Evolutionary conservation across 2,888 invertebrate species (phyloP), one percentile per base, ranked within the genome.

Genomic region (Holacanthella duospinosa): DNA sequence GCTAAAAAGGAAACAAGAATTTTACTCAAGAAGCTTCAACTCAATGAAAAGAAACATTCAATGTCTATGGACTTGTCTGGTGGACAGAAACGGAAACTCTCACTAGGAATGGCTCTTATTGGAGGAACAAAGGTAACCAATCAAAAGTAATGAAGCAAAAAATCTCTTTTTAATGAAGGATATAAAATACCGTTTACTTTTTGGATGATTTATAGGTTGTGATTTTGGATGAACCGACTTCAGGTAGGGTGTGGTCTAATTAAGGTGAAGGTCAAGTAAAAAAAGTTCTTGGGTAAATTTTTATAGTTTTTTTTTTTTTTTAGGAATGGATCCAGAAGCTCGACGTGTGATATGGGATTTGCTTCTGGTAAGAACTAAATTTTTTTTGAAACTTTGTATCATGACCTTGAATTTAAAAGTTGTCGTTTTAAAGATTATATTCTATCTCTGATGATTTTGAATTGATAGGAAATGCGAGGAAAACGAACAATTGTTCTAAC

Each of bases 1-100:
- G 81, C 86, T 0, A 73, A 77, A 43, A 60, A 72, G 28, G 61
- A 61, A 43, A 26, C 44, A 29, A 0, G 82, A 85, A 75, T 81
- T 84, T 3, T 86, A 66, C 77, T 89, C 36, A 74, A 77, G 4
- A 82, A 84, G 74, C 77, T 87, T 1, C 84, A 85, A 69, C 77
- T 91, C 58, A 74, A 74, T 0, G 81, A 83, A 0, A 92, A 92
- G 76, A 80, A 78, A 1, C 74, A 84, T 70, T 78, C 78, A 43
- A 76, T 82, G 67, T 84, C 86, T 0, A 76, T 77, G 26, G 81
- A 82, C 60, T 78, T 94, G 64, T 94, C 94, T 0, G 93, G 93
- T 19, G 95, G 94, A 4, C 93, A 93, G 85, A 89, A 92, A 78
- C 82, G 95, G 60, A 87, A 93, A 69, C 78, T 94, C 55, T 91